phyloP scores from a whole-genome alignment of 2,888 invertebrate genomes.

The Byasa hedistus region DNA sequence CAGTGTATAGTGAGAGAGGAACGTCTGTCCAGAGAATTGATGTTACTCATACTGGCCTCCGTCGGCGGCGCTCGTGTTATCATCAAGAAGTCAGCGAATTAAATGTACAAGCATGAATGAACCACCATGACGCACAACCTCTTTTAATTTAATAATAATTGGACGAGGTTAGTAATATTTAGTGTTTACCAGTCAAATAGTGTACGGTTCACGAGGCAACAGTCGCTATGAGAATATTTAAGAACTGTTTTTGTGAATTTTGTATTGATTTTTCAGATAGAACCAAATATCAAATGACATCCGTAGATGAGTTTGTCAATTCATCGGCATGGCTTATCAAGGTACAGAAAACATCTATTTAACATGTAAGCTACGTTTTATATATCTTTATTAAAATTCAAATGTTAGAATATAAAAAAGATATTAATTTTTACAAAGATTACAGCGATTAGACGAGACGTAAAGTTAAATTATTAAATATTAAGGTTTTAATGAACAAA shows the following conservation, averaged over 20 bases:
- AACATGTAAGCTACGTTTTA: conserved; percentile 9
- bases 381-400: not conserved
- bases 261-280: conserved; percentile 51
- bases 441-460: too few relatives aligned
- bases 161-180: conserved; percentile 56
- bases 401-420: not conserved
- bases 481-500: too few relatives aligned
- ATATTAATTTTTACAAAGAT: too few relatives aligned
- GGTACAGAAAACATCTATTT: conserved; percentile 46
- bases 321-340: conserved; percentile 75
- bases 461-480: too few relatives aligned
- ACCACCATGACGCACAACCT: conserved; percentile 44
- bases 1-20: conserved; percentile 5
- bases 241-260: conserved; percentile 16
- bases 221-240: conserved; percentile 8
- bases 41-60: conserved; percentile 4
- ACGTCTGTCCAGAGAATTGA: conserved; percentile 7
- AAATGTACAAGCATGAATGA: conserved; percentile 38
- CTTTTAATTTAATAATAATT: conserved; percentile 41
- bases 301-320: conserved; percentile 74
- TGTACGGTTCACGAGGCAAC: conserved; percentile 13
- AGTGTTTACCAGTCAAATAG: conserved; percentile 5
- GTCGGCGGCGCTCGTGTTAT: not conserved
- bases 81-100: not conserved
- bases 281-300: conserved; percentile 56